Base-by-base conservation (phyloP, 1,140 invertebrate genomes). In the Caenorhabditis brenneri region DNA sequence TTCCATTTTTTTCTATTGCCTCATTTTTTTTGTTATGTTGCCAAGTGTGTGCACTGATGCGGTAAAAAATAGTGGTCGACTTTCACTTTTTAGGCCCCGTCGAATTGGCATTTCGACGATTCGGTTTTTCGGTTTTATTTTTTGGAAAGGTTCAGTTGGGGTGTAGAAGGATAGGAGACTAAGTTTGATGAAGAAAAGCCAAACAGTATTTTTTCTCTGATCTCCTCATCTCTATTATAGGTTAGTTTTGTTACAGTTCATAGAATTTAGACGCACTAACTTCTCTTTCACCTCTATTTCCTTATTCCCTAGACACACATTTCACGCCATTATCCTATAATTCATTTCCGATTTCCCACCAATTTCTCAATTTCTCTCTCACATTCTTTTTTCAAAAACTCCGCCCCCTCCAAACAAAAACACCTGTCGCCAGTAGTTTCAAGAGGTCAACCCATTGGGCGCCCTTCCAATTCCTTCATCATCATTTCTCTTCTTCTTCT, bases 11-110 rank as follows among this genome's bases (percentile, higher is more conserved):
- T 39, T 15, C 33, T 3, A 9, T 31, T 10, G n/a, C n/a, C n/a
- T 51, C 22, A 24, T 29, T 48, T 48, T n/a, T n/a, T n/a, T n/a
- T 33, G 79, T 27, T 33, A 80, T 51, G 51, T 33, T 53, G 79
- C 46, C 51, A 80, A 55, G 51, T 80, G 79, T 51, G 51, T 80
- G 46, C 79, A 53, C 48, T 39, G 65, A 74, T 42, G 65, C 65
- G 65, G 33, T 36, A 74, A 74, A n/a, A 42, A 74, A 74, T 74
- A 74, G 33, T 74, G 36, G 36, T 74, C 22, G 36, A 74, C 65
- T 74, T 74, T 74, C 65, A 39, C 36, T 74, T 39, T 74, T 74
- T 46, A n/a, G 6, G 7, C 65, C 53, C 24, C 0, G n/a, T n/a
- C n/a, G n/a, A n/a, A n/a, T 27, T 22, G 19, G 22, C 22, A 5